phyloP scores from a whole-genome alignment of 2,888 invertebrate species.

The Linyphia triangularis region DNA sequence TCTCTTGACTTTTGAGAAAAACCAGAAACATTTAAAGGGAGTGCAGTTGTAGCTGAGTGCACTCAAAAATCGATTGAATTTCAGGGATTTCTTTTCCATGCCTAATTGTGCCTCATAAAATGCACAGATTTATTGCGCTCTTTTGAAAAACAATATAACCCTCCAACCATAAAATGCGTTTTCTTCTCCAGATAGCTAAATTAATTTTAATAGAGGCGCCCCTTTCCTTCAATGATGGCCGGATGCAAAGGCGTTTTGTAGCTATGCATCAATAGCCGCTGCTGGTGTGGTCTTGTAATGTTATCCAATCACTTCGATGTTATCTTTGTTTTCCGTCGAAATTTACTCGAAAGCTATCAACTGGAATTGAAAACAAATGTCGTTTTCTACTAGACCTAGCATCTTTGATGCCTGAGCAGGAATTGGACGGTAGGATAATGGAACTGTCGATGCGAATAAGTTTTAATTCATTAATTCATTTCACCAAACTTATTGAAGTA shows the following conservation, averaged over 20 bases:
- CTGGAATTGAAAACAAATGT: too few species aligned
- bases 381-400: too few species aligned
- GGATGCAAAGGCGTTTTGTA: constrained; percentile 7
- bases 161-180: constrained; percentile 63
- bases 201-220: constrained; percentile 70
- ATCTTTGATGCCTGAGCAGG: too few species aligned
- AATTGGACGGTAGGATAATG: too few species aligned
- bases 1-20: constrained; percentile 57
- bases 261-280: constrained; percentile 35
- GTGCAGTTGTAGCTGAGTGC: background rate
- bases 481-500: too few species aligned
- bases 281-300: background rate
- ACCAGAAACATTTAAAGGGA: constrained; percentile 60
- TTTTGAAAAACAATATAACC: constrained; percentile 54
- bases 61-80: constrained; percentile 59
- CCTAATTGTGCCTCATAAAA: constrained; percentile 71
- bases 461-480: too few species aligned
- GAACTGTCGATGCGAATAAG: too few species aligned
- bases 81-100: constrained; percentile 50
- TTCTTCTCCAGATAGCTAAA: constrained; percentile 67
- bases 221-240: constrained; percentile 15
- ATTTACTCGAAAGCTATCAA: background rate
- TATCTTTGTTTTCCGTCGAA: constrained; percentile 29
- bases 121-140: constrained; percentile 63
- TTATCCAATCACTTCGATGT: constrained; percentile 17